These are phyloP conservation scores for Myiotriccus ornatus DNA, from an alignment of 2,797 vertebrate species.

Conservation along the genomic window DNA sequence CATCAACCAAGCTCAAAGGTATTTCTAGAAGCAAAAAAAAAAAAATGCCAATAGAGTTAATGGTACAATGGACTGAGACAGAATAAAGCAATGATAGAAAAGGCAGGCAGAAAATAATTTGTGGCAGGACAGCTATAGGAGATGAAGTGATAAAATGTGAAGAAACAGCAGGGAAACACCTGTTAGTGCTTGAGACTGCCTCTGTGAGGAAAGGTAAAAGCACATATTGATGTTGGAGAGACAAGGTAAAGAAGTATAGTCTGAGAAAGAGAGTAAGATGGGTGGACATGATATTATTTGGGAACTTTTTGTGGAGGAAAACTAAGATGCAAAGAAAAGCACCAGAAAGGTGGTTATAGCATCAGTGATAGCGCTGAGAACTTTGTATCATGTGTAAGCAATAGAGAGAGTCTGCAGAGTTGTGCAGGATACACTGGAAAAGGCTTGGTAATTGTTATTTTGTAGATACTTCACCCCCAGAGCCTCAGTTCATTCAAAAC, in stretches of 20 bases:
- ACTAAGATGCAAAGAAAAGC: neutral
- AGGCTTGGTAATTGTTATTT: neutral
- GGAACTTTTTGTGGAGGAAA: neutral
- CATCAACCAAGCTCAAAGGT: neutral
- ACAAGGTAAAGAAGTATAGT: neutral
- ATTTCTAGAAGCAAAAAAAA: neutral
- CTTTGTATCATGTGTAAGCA: accelerated
- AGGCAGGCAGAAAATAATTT: conserved; percentile 24
- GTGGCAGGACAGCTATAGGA: neutral
- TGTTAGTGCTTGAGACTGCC: neutral
- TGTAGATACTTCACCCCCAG: neutral
- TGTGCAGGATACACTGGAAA: neutral
- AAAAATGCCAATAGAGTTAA: neutral
- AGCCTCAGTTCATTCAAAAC: neutral
- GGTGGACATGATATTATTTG: neutral
- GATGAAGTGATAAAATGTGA: neutral
- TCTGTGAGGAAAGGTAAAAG: neutral
- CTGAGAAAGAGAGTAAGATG: neutral
- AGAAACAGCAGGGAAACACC: neutral
- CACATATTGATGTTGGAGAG: neutral
- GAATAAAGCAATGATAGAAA: neutral
- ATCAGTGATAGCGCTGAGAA: neutral
- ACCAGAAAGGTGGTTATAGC: neutral
- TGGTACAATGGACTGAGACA: neutral
- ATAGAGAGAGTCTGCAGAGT: neutral